phyloP scores from a whole-genome alignment of 2,888 invertebrate genomes.

The Argyresthia albistria region DNA sequence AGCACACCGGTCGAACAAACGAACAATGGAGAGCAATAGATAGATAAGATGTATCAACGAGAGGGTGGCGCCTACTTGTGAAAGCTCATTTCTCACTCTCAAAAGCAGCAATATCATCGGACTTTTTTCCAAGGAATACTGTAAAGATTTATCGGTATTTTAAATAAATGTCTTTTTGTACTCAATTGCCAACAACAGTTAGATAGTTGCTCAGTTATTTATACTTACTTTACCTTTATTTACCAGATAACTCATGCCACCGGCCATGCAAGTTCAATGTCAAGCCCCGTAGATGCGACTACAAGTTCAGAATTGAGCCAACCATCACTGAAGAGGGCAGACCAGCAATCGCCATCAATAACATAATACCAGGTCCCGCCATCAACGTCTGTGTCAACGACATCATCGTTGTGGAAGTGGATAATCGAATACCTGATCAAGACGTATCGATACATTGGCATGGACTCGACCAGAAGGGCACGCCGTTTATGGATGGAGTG shows the following conservation, averaged over 20 bases:
- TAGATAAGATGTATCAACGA: too few species aligned
- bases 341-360: conserved; percentile 43
- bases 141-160: too few species aligned
- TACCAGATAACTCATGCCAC: conserved; percentile 50
- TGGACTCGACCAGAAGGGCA: conserved; percentile 73
- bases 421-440: conserved; percentile 78
- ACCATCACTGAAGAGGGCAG: conserved; percentile 34
- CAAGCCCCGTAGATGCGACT: conserved; percentile 53
- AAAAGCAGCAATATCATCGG: too few species aligned
- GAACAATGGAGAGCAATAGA: too few species aligned
- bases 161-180: too few species aligned
- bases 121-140: too few species aligned
- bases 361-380: conserved; percentile 60
- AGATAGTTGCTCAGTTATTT: too few species aligned
- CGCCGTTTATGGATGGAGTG: conserved; percentile 83
- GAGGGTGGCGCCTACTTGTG: too few species aligned
- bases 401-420: conserved; percentile 80
- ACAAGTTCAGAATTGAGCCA: conserved; percentile 48
- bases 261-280: conserved; percentile 66
- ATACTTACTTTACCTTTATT: too few species aligned
- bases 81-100: too few species aligned
- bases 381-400: conserved; percentile 81
- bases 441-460: conserved; percentile 85
- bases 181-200: too few species aligned
- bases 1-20: too few species aligned